A percentile compares a stretch with the other conserved stretches of the same genome.
Evolutionary conservation across 2,888 invertebrate species (phyloP).

Genomic region (Esperia sulphurella): DNA sequence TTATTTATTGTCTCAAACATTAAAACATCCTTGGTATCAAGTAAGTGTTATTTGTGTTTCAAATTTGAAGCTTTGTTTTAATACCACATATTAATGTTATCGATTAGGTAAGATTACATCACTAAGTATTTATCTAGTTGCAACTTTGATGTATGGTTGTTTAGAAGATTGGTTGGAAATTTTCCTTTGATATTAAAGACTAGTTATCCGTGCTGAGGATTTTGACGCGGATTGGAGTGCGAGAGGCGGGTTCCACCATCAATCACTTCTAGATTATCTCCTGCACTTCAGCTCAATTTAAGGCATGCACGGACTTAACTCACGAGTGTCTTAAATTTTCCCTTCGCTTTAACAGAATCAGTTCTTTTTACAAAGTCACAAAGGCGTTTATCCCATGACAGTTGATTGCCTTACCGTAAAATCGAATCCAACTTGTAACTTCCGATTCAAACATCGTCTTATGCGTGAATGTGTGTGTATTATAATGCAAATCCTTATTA

Average conservation of each 20-base stretch:
- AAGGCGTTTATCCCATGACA: slow-evolving; percentile 16
- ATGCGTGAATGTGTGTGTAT: slow-evolving; percentile 35
- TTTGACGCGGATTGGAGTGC: not conserved
- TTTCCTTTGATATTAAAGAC: not conserved
- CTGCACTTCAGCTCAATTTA: slow-evolving; percentile 79
- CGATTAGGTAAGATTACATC: too few species aligned
- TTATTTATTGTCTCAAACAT: too few species aligned
- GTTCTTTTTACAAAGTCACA: slow-evolving; percentile 19
- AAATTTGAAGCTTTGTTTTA: too few species aligned
- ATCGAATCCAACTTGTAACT: slow-evolving; percentile 2
- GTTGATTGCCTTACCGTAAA: slow-evolving; percentile 3
- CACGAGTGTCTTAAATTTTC: slow-evolving; percentile 24
- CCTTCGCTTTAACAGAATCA: slow-evolving; percentile 8
- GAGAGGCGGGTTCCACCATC: slow-evolving; percentile 62
- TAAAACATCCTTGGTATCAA: too few species aligned
- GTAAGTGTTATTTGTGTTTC: too few species aligned
- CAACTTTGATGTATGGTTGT: too few species aligned
- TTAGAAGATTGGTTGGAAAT: too few species aligned
- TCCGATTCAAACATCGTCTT: slow-evolving; percentile 8
- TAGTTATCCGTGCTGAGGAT: not conserved
- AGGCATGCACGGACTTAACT: slow-evolving; percentile 69
- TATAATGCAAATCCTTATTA: slow-evolving; percentile 60
- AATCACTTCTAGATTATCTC: slow-evolving; percentile 83
- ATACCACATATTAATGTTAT: too few species aligned
- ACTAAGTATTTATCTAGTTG: too few species aligned